Evolutionary conservation across 2,113 vertebrate genomes (phyloP).

Genomic region (Castor canadensis): DNA sequence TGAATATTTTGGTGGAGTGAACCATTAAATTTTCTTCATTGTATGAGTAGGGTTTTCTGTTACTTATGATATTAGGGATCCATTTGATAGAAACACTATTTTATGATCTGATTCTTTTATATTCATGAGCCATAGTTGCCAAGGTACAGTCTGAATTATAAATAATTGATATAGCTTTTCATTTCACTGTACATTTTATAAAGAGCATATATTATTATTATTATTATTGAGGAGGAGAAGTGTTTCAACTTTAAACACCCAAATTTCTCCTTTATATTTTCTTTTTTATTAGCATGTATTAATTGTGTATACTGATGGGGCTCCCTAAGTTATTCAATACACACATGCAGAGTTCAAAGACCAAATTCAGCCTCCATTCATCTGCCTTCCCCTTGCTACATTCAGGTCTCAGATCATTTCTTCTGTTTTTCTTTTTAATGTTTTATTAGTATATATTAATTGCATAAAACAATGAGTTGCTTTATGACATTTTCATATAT

Average conservation of each 20-base stretch:
- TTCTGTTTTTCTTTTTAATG: too few relatives aligned
- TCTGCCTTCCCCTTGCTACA: too few relatives aligned
- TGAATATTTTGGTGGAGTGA: background rate
- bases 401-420: too few relatives aligned
- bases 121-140: background rate
- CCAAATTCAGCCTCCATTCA: too few relatives aligned
- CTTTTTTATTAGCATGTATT: too few relatives aligned
- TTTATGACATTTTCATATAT: too few relatives aligned
- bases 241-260: background rate
- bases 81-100: background rate
- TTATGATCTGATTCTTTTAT: background rate
- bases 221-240: background rate
- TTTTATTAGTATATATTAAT: too few relatives aligned
- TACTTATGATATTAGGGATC: background rate
- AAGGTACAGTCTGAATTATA: background rate
- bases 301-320: background rate
- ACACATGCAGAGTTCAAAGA: too few relatives aligned
- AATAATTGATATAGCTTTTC: background rate
- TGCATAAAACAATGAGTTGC: too few relatives aligned
- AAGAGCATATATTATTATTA: background rate
- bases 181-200: background rate
- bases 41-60: background rate
- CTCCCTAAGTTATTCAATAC: background rate
- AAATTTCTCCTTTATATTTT: background rate
- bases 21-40: background rate